These are phyloP conservation scores for Malurus splendens DNA, from an alignment of 2,797 vertebrate genomes.

Conservation along the genomic window DNA sequence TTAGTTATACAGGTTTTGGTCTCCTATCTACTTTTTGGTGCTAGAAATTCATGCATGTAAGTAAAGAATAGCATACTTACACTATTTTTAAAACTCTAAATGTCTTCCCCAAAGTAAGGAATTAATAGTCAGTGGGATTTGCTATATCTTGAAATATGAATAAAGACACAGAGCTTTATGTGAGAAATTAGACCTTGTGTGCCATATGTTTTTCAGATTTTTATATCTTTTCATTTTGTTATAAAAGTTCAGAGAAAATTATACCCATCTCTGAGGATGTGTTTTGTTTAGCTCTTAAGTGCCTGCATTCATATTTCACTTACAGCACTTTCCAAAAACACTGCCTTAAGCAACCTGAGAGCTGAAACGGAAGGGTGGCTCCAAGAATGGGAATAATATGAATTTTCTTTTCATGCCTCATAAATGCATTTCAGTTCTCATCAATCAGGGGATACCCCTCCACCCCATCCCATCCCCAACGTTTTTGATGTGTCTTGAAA, in stretches of 20 bases:
- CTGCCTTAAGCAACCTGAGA: not conserved
- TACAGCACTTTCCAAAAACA: not conserved
- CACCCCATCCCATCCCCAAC: rapidly evolving
- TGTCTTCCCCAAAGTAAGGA: not conserved
- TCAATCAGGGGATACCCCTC: not conserved
- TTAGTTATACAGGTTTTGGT: not conserved
- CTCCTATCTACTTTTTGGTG: not conserved
- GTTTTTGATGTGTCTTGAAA: not conserved
- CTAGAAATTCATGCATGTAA: not conserved
- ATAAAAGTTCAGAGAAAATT: not conserved
- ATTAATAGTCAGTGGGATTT: not conserved
- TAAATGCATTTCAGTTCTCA: not conserved
- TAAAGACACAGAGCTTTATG: not conserved
- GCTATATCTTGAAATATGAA: not conserved
- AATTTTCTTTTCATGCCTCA: not conserved
- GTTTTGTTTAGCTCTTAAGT: not conserved
- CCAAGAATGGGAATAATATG: not conserved
- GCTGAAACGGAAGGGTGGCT: not conserved
- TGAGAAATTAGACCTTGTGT: not conserved
- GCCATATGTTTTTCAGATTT: not conserved
- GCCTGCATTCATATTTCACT: not conserved
- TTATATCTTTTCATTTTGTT: not conserved
- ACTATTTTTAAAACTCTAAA: not conserved
- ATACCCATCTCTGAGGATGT: not conserved
- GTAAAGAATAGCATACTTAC: not conserved